phyloP scores from a whole-genome alignment of 2,113 vertebrate species.

The Grammomys dolichurus region DNA sequence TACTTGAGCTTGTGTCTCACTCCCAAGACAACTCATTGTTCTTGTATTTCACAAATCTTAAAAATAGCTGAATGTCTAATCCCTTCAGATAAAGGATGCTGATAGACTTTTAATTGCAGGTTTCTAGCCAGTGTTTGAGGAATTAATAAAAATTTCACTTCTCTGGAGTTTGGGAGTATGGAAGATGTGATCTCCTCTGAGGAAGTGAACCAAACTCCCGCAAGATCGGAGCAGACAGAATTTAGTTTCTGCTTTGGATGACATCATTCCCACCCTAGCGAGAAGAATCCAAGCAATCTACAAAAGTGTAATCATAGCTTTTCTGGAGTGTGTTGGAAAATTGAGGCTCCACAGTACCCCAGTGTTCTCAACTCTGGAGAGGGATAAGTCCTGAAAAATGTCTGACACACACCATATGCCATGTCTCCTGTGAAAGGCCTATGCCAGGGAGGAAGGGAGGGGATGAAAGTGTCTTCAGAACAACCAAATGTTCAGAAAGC shows the following conservation, averaged over 20 bases:
- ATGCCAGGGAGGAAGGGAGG: not conserved
- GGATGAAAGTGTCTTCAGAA: not conserved
- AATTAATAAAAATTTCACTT: not conserved
- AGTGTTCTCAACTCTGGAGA: not conserved
- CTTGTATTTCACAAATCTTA: not conserved
- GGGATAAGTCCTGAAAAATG: rapidly evolving
- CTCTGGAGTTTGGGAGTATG: not conserved
- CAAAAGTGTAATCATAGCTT: not conserved
- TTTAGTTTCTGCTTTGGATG: not conserved
- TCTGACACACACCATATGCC: rapidly evolving
- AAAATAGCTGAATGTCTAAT: not conserved
- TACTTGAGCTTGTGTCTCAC: not conserved
- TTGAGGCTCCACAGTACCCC: not conserved
- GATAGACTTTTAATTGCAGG: not conserved
- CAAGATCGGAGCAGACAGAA: not conserved
- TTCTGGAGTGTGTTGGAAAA: not conserved
- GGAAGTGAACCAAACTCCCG: not conserved
- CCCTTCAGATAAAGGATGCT: not conserved
- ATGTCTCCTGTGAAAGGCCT: rapidly evolving
- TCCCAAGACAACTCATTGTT: not conserved
- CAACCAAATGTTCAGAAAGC: not conserved
- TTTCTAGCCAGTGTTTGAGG: not conserved
- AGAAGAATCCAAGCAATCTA: not conserved
- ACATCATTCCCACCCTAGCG: not conserved
- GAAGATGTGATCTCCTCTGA: not conserved